Conservation (phyloP, 1,140 invertebrate genomes). For the Oncopodura yosiiana region DNA sequence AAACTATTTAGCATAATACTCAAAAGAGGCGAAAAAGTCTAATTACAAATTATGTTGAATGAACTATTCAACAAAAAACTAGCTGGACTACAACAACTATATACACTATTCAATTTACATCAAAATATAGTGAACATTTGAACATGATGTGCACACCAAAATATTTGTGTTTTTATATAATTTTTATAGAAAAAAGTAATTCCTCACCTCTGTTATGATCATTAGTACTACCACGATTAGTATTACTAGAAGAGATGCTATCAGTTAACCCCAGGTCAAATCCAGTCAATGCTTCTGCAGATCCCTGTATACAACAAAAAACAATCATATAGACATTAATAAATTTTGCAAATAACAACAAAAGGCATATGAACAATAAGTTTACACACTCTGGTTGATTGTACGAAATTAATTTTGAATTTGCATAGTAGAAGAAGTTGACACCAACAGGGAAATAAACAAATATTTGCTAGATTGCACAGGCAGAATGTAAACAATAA, state of each 20-base stretch:
- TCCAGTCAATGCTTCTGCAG: conserved; percentile 4
- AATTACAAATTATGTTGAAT: no score
- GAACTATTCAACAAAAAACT: no score
- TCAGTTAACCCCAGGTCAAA: neutral
- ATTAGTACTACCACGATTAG: conserved; percentile 8
- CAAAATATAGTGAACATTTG: no score
- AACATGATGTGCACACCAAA: neutral
- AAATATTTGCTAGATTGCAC: no score
- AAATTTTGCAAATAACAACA: neutral
- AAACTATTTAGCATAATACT: no score
- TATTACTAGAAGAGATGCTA: neutral
- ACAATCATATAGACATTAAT: neutral
- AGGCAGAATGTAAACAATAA: no score
- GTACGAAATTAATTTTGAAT: no score
- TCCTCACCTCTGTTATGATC: conserved; percentile 6
- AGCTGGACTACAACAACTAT: no score
- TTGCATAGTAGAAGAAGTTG: neutral
- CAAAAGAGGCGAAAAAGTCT: no score
- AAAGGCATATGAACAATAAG: no score
- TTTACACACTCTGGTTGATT: no score
- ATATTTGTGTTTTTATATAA: neutral
- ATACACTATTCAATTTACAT: no score
- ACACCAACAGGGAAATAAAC: neutral
- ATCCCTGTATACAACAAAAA: neutral
- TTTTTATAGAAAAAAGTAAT: neutral